phyloP scores from a whole-genome alignment of 2,888 invertebrate species.

The Tipula helvola region DNA sequence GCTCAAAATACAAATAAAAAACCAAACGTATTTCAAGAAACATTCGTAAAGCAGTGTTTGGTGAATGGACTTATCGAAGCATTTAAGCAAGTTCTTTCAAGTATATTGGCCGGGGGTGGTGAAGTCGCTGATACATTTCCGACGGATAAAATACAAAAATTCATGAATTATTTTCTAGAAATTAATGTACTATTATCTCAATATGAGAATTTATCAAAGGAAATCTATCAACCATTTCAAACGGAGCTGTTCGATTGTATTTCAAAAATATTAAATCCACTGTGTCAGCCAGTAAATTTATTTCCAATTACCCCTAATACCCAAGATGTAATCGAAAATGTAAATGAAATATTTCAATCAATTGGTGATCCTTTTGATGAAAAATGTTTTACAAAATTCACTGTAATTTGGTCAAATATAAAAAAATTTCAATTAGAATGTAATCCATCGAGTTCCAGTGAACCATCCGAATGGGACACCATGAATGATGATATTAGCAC shows the following conservation, averaged over 20 bases:
- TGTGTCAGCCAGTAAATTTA: constrained; percentile 27
- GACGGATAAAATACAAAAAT: constrained; percentile 25
- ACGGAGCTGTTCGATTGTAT: constrained; percentile 26
- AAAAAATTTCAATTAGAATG: constrained; percentile 20
- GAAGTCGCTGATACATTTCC: constrained; percentile 19
- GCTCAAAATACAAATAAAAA: constrained; percentile 19
- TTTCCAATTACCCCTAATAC: constrained; percentile 27
- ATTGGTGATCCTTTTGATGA: constrained; percentile 29
- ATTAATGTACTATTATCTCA: constrained; percentile 32
- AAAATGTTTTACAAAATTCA: constrained; percentile 25
- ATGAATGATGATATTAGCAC: constrained; percentile 22
- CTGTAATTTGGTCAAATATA: constrained; percentile 25
- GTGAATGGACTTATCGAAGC: constrained; percentile 31
- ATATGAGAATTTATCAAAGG: constrained; percentile 25
- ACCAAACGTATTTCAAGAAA: constrained; percentile 23
- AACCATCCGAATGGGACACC: constrained; percentile 11
- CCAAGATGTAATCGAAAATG: constrained; percentile 30
- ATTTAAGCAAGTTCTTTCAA: constrained; percentile 25
- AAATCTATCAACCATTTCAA: constrained; percentile 23
- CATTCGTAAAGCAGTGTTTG: constrained; percentile 28
- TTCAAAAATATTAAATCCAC: constrained; percentile 26
- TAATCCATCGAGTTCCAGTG: constrained; percentile 12
- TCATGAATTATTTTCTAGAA: constrained; percentile 33
- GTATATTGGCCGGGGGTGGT: constrained; percentile 14
- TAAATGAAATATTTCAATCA: constrained; percentile 25